Conservation (phyloP, 2,113 vertebrate genomes). For the Haemorhous mexicanus region DNA sequence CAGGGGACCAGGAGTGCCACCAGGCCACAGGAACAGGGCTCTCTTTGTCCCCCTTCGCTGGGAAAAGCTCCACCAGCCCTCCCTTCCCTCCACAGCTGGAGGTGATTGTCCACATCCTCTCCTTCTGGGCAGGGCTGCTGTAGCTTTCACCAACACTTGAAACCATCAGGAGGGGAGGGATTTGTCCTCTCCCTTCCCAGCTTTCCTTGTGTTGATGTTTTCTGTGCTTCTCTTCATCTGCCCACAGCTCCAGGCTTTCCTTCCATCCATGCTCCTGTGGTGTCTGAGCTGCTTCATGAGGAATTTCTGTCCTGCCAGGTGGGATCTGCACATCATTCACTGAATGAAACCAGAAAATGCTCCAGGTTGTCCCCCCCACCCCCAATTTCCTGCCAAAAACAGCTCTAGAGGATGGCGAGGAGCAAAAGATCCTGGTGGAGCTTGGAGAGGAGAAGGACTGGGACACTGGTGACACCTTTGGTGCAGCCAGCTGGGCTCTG, state of each 20-base stretch:
- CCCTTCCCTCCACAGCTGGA: neutral
- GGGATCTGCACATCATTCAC: neutral
- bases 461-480: neutral
- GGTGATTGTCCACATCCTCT: neutral
- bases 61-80: neutral
- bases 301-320: neutral
- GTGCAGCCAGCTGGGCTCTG: neutral
- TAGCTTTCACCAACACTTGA: neutral
- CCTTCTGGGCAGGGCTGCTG: neutral
- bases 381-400: neutral
- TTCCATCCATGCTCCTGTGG: fast-evolving
- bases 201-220: neutral
- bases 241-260: neutral
- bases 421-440: fast-evolving
- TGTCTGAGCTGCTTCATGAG: neutral
- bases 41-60: fast-evolving
- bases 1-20: neutral
- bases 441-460: neutral
- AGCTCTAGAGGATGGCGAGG: neutral
- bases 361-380: neutral
- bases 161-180: neutral
- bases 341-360: neutral
- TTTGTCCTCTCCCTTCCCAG: neutral
- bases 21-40: neutral
- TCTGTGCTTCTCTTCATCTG: neutral